phyloP scores from a whole-genome alignment of 2,113 vertebrate species.

The Catharus minimus region DNA sequence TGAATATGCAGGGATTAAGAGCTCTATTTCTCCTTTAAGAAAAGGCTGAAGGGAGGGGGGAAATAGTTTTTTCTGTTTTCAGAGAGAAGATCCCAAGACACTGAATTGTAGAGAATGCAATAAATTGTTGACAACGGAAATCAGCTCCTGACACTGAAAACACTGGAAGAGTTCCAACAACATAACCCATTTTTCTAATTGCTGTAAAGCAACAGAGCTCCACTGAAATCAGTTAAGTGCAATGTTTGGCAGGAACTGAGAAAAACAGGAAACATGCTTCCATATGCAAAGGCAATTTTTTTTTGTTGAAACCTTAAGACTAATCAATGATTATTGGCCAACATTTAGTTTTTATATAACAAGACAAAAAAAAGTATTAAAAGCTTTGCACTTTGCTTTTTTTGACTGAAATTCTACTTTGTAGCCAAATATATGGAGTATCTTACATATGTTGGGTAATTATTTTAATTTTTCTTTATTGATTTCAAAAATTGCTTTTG shows the following conservation, averaged over 20 bases:
- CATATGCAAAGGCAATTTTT: background rate
- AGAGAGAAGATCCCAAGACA: background rate
- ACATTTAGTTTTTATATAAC: background rate
- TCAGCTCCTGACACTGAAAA: background rate
- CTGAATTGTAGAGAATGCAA: background rate
- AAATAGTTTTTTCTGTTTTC: background rate
- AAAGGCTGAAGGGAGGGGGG: background rate
- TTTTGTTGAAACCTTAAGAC: background rate
- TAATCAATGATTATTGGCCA: background rate
- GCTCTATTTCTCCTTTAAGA: background rate
- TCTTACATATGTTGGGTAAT: background rate
- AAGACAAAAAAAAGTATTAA: background rate
- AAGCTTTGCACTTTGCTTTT: background rate
- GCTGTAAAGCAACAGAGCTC: background rate
- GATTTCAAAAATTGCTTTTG: background rate
- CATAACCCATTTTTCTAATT: background rate
- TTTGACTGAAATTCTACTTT: background rate
- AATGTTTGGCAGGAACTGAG: background rate
- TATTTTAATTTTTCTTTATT: background rate
- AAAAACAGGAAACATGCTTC: background rate
- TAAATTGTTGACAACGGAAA: background rate
- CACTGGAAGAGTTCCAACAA: background rate
- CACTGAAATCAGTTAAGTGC: background rate
- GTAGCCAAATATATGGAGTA: background rate
- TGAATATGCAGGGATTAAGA: background rate